Evolutionary conservation across 2,888 invertebrate genomes (phyloP).

Genomic region (Eumacrocentrus americanus): DNA sequence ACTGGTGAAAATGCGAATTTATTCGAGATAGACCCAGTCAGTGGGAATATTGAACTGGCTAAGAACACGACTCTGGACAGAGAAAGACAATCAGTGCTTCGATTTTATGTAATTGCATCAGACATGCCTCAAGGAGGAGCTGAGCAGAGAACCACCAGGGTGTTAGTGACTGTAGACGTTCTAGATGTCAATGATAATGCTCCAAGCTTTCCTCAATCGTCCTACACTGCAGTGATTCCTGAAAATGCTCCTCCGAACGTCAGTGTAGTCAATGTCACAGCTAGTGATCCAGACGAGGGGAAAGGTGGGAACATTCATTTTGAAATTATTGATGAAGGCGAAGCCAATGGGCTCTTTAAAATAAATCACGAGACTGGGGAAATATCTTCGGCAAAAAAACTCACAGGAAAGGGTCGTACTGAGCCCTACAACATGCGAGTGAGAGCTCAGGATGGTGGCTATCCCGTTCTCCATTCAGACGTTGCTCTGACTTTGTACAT

Average conservation of each 20-base stretch:
- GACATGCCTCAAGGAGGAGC: conserved; percentile 76
- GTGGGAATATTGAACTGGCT: conserved; percentile 73
- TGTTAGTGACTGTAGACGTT: conserved; percentile 72
- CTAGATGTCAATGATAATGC: conserved; percentile 82
- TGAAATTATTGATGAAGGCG: conserved; percentile 76
- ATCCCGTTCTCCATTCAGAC: conserved; percentile 67
- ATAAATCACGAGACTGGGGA: conserved; percentile 73
- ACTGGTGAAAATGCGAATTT: conserved; percentile 76
- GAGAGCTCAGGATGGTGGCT: conserved; percentile 74
- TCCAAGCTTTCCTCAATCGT: conserved; percentile 70
- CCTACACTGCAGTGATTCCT: conserved; percentile 77
- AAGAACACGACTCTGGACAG: conserved; percentile 74
- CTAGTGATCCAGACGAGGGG: conserved; percentile 79
- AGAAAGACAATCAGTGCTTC: conserved; percentile 73
- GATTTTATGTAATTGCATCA: conserved; percentile 74
- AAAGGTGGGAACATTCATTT: conserved; percentile 74
- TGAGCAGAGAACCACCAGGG: conserved; percentile 70
- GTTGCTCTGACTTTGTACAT: conserved; percentile 72
- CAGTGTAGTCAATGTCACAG: conserved; percentile 72
- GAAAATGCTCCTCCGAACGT: conserved; percentile 75
- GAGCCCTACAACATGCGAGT: conserved; percentile 74
- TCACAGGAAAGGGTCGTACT: conserved; percentile 78
- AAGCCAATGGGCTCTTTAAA: conserved; percentile 73
- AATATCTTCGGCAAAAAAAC: conserved; percentile 68
- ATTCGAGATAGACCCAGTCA: conserved; percentile 73